A percentile compares a stretch with the other conserved stretches of the same genome.
phyloP scores from a whole-genome alignment of 2,888 invertebrate genomes.

The Sericinus montela region DNA sequence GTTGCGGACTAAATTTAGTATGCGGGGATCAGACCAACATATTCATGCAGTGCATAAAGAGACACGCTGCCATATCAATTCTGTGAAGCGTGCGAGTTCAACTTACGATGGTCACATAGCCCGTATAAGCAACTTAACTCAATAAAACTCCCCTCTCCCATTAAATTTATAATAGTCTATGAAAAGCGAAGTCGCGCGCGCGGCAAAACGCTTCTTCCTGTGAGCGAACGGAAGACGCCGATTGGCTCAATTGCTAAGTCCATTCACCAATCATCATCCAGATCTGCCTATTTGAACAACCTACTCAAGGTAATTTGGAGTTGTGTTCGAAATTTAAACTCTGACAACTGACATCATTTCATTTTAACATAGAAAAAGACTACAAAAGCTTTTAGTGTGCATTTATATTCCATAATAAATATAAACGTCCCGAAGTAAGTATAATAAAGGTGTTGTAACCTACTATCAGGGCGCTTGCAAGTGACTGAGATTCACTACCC shows the following conservation, averaged over 20 bases:
- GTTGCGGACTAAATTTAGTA: conserved; percentile 53
- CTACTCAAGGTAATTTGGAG: conserved; percentile 11
- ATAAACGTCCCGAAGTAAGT: too few relatives aligned
- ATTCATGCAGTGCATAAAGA: conserved; percentile 1
- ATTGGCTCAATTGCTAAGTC: conserved; percentile 72
- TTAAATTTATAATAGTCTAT: conserved; percentile 73
- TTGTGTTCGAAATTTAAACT: conserved; percentile 23
- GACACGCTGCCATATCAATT: conserved; percentile 11
- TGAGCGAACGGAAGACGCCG: conserved; percentile 69
- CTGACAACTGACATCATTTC: background rate
- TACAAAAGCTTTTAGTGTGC: background rate
- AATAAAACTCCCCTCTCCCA: conserved; percentile 75
- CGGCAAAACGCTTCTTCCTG: conserved; percentile 66
- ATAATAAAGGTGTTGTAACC: too few relatives aligned
- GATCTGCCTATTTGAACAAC: conserved; percentile 29
- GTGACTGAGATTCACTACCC: too few relatives aligned
- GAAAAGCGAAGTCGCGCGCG: conserved; percentile 54
- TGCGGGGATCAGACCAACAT: conserved; percentile 27
- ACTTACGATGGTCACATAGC: conserved; percentile 39
- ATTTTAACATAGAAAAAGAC: background rate
- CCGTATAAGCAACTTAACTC: conserved; percentile 74
- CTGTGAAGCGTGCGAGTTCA: conserved; percentile 37
- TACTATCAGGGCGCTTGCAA: too few relatives aligned
- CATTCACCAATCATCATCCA: conserved; percentile 72
- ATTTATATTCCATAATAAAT: background rate